Percentiles rank a stretch among this genome's conserved stretches.
Conservation (phyloP, 2,888 invertebrate species). For the Hypomecis atomaria region DNA sequence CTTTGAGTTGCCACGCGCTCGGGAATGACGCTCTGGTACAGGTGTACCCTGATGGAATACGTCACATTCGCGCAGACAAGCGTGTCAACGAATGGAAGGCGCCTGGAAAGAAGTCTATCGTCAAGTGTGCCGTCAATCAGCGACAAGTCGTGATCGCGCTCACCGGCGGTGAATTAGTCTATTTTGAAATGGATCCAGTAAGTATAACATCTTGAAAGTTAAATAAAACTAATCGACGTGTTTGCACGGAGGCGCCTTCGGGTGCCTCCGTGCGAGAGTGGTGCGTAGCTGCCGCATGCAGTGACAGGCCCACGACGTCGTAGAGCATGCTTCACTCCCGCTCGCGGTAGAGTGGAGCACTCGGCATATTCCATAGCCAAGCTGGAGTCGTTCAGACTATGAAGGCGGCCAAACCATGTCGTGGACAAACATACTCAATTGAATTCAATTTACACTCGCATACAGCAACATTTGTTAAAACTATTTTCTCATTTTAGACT, state of each 20-base stretch:
- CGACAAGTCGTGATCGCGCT: conserved; percentile 99
- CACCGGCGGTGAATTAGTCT: conserved; percentile 98
- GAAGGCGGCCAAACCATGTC: conserved; percentile 90
- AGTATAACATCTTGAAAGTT: conserved; percentile 63
- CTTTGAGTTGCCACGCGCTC: conserved; percentile 98
- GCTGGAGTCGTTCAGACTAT: conserved; percentile 87
- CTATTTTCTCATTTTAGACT: conserved; percentile 86
- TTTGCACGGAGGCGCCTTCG: conserved; percentile 63
- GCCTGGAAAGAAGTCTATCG: conserved; percentile 98
- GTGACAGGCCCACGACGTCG: conserved; percentile 86
- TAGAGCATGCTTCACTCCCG: conserved; percentile 84
- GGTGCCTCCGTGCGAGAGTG: conserved; percentile 65
- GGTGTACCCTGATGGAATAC: conserved; percentile 99
- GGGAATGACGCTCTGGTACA: conserved; percentile 99
- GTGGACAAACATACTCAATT: conserved; percentile 76
- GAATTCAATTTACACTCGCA: conserved; percentile 6
- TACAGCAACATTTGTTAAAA: conserved; percentile 23
- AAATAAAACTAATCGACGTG: conserved; percentile 62
- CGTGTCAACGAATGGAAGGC: conserved; percentile 99
- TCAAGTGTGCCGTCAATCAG: conserved; percentile 99
- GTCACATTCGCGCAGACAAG: conserved; percentile 98
- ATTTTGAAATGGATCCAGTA: conserved; percentile 99
- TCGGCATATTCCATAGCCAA: conserved; percentile 91
- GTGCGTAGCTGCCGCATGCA: conserved; percentile 82
- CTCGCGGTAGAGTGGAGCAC: conserved; percentile 80